Conservation (phyloP, 2,113 vertebrate species). For the Bubalus kerabau region DNA sequence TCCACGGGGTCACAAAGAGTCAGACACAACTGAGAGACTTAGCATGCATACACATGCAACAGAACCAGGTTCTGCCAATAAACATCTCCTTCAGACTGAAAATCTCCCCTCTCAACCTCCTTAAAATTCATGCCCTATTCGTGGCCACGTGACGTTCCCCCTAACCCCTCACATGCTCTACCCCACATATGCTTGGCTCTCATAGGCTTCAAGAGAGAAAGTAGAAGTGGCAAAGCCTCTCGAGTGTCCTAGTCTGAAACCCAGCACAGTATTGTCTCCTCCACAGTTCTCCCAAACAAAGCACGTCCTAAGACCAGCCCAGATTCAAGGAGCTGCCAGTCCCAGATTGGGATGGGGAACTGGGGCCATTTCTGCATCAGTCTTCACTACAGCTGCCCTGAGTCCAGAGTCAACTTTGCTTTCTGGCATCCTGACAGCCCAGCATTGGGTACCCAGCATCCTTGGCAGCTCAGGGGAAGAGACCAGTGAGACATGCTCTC, state of each 20-base stretch:
- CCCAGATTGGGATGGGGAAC: rapidly evolving
- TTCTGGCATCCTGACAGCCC: not conserved
- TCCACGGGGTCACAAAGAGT: not conserved
- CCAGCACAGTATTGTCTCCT: not conserved
- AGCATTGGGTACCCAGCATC: not conserved
- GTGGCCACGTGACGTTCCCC: rapidly evolving
- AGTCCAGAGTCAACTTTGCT: not conserved
- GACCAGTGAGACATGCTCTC: not conserved
- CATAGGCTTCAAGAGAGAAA: not conserved
- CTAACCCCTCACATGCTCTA: not conserved
- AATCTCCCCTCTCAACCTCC: not conserved
- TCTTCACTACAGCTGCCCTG: not conserved
- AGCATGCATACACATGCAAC: not conserved
- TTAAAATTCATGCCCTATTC: not conserved
- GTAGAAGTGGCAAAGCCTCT: not conserved
- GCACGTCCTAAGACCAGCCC: not conserved
- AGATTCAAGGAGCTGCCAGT: not conserved
- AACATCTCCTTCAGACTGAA: not conserved
- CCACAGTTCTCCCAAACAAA: not conserved
- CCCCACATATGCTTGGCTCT: rapidly evolving
- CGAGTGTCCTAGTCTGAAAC: not conserved
- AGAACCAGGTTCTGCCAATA: not conserved
- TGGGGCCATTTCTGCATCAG: not conserved
- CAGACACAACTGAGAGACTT: not conserved
- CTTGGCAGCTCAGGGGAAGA: not conserved